Percentiles rank a stretch among this genome's conserved stretches.
These are phyloP conservation scores for Acrocephalus arundinaceus DNA, from an alignment of 2,113 vertebrate genomes.

Conservation along the genomic window DNA sequence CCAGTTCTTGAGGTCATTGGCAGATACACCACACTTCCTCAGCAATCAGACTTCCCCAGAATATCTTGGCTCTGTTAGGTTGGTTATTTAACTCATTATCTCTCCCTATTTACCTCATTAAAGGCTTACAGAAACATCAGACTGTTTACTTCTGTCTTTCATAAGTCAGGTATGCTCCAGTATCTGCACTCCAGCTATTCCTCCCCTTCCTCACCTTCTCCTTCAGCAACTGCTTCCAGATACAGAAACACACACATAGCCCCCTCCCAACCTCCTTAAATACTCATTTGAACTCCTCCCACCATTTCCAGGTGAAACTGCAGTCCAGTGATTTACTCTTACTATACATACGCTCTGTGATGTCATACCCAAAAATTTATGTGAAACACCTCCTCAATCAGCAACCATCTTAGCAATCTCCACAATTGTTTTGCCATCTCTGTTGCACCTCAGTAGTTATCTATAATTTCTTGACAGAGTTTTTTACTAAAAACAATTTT, in stretches of 20 bases:
- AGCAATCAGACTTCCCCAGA: background rate
- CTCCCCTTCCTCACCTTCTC: background rate
- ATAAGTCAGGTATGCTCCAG: background rate
- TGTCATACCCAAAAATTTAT: background rate
- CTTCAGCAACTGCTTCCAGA: background rate
- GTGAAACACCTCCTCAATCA: background rate
- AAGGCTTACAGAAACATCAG: slow-evolving; percentile 21
- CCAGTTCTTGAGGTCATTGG: slow-evolving; percentile 17
- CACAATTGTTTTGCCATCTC: background rate
- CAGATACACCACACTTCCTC: background rate
- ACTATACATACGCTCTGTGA: fast-evolving
- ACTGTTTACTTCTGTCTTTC: background rate
- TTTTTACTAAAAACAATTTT: background rate
- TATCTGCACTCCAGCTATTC: background rate
- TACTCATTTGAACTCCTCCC: background rate
- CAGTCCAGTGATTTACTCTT: background rate
- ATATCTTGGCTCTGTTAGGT: background rate
- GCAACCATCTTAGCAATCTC: background rate
- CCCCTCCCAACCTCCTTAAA: background rate
- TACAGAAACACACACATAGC: background rate
- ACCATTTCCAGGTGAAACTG: background rate
- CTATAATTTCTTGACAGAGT: background rate
- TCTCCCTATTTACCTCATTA: slow-evolving; percentile 26
- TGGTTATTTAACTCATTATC: slow-evolving; percentile 33
- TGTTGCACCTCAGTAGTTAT: background rate